Conservation (phyloP, 2,888 invertebrate species). For the Dynastes hyllus region DNA sequence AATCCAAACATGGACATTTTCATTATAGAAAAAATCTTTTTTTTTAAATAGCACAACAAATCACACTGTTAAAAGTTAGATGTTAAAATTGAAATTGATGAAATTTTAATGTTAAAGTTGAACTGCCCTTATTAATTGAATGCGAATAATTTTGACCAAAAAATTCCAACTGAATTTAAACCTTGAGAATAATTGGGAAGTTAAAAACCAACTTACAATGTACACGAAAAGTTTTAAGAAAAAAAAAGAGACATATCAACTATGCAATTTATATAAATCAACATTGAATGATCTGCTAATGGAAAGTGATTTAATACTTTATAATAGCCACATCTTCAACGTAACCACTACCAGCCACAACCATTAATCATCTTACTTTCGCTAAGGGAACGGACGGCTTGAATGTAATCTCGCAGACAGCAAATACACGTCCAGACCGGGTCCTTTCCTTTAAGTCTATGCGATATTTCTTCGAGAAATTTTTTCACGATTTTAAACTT, state of each 20-base stretch:
- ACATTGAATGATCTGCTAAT: slow-evolving; percentile 23
- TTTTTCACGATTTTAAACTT: slow-evolving; percentile 17
- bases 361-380: slow-evolving; percentile 38
- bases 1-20: no score
- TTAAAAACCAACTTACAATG: no score
- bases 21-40: no score
- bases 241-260: not conserved
- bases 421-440: slow-evolving; percentile 10
- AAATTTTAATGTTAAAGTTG: no score
- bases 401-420: slow-evolving; percentile 32
- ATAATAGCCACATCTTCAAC: slow-evolving; percentile 27
- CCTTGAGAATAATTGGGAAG: no score
- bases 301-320: slow-evolving; percentile 34
- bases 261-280: slow-evolving; percentile 19
- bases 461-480: slow-evolving; percentile 1
- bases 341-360: not conserved
- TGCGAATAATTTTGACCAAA: no score
- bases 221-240: no score
- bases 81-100: no score
- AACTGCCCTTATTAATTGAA: no score
- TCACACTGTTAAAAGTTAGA: no score
- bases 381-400: not conserved
- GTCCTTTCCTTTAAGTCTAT: not conserved
- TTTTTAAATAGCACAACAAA: no score
- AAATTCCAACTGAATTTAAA: no score